Base-by-base conservation (phyloP, 2,113 vertebrate genomes). In the Willisornis vidua region DNA sequence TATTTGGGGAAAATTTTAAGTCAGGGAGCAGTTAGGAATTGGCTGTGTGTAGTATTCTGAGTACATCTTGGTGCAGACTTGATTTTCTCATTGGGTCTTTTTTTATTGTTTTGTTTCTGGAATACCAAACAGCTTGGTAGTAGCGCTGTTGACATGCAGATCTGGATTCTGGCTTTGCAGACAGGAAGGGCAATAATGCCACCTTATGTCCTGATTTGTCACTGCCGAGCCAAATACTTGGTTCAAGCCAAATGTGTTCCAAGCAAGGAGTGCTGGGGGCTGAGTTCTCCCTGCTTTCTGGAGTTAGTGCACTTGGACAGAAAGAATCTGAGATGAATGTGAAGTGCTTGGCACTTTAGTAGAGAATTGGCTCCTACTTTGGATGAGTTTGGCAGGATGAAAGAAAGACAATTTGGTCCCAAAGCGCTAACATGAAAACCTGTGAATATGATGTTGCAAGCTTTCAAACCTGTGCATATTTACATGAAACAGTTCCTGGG, bases 201-300 rank as follows among this genome's bases (percentile, higher is more conserved):
- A 97, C 95, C 97, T 97, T 88, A 96, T 96, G 97, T 97, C 93
- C 90, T 96, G 65, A 91, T 95, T 93, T 91, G 93, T 97, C 95
- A 96, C 94, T 97, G 94, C 97, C 2, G 51, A 74, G 46, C 67
- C 70, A 81, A 35, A 6, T 28, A 3, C 11, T 35, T 51, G 8
- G 22, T 51, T 67, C 55, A 45, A 79, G 29, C 66, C 63, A 85
- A 74, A 63, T 20, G 33, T 5, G 3, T n/a, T 88, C 31, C 19
- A 61, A 85, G 52, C 28, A 28, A 67, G 57, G 39, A 75, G 14
- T 19, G 63, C 25, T 52, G 33, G 14, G 51, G 29, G 51, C 52
- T 25, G 82, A 52, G 43, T 43, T 76, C 19, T 14, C 19, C 13
- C 33, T 45, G 37, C 48, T 74, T 48, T 37, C 67, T 80, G 85